phyloP scores from a whole-genome alignment of 2,113 vertebrate species.

The Eulemur macaco region DNA sequence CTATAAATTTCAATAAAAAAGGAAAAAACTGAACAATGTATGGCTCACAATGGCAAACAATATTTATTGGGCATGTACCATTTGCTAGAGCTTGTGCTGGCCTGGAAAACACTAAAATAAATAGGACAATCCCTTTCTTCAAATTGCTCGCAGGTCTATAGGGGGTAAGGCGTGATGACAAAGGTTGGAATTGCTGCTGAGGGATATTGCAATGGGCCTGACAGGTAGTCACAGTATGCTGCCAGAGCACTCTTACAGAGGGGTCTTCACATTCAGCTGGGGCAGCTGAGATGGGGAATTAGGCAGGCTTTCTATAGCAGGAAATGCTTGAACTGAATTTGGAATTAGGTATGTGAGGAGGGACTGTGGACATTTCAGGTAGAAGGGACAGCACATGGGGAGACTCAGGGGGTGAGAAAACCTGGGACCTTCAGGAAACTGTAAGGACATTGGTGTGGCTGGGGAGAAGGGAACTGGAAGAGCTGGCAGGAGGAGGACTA shows the following conservation, averaged over 20 bases:
- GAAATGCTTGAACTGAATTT: not conserved
- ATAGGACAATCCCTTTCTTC: not conserved
- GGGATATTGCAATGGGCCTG: not conserved
- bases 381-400: not conserved
- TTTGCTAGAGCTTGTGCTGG: not conserved
- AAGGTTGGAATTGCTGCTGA: not conserved
- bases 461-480: not conserved
- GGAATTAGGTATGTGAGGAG: not conserved
- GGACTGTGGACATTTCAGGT: not conserved
- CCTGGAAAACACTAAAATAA: not conserved
- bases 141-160: not conserved
- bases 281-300: not conserved
- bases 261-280: not conserved
- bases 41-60: not conserved
- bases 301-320: not conserved
- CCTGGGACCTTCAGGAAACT: not conserved
- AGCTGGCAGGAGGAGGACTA: not conserved
- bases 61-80: not conserved
- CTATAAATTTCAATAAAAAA: not conserved
- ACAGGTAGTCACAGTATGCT: rapidly evolving
- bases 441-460: not conserved
- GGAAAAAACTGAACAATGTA: not conserved
- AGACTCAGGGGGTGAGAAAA: not conserved
- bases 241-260: not conserved
- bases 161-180: not conserved